Conservation (phyloP, 2,888 invertebrate species). For the Anorthoa munda region DNA sequence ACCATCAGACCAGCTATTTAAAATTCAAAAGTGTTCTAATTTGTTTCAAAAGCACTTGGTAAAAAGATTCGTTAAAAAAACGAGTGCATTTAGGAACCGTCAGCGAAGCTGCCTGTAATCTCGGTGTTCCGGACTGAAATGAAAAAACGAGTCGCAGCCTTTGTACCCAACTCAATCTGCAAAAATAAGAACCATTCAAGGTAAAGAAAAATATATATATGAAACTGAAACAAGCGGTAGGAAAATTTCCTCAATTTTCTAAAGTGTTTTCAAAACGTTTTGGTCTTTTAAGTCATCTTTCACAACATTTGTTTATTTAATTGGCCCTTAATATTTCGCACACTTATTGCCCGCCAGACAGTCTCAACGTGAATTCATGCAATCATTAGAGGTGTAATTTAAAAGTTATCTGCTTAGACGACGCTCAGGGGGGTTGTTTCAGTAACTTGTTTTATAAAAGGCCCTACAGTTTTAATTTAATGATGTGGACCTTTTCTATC, state of each 20-base stretch:
- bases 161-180: conserved; percentile 48
- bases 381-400: conserved; percentile 30
- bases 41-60: conserved; percentile 16
- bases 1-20: conserved; percentile 18
- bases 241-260: conserved; percentile 48
- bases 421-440: conserved; percentile 16
- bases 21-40: conserved; percentile 29
- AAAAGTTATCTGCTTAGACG: conserved; percentile 21
- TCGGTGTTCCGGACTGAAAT: conserved; percentile 44
- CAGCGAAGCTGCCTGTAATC: conserved; percentile 25
- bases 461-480: neutral
- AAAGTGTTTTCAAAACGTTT: conserved; percentile 29
- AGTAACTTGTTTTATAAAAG: conserved; percentile 3
- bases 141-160: conserved; percentile 39
- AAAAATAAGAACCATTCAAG: conserved; percentile 37
- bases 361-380: conserved; percentile 18
- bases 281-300: conserved; percentile 32
- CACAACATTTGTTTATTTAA: conserved; percentile 33
- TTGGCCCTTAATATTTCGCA: conserved; percentile 24
- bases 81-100: conserved; percentile 22
- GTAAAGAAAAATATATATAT: conserved; percentile 31
- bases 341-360: neutral
- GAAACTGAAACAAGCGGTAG: conserved; percentile 22
- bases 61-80: conserved; percentile 34
- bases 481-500: neutral